Base-by-base conservation (phyloP, 2,113 vertebrate genomes). In the Spea bombifrons region DNA sequence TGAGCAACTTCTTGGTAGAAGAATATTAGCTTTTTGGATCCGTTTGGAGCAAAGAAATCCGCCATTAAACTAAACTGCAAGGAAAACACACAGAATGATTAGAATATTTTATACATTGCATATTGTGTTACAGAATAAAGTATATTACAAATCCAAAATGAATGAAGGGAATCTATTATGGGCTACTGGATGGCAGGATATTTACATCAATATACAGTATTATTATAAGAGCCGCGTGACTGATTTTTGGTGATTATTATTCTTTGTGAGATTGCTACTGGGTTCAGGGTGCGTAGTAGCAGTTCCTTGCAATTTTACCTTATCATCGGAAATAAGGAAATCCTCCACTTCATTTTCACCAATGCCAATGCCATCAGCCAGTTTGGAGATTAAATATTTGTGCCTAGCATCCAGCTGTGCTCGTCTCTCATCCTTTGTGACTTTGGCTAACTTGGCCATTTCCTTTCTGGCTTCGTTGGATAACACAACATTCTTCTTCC, bases 1-100 rank as follows among this genome's bases (percentile, higher is more conserved):
- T 86, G 83, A 10, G 75, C 84, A 13, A 84, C n/a, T 45, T 84
- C 86, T 88, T 94, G 93, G 81, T 88, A 91, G 88, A 93, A 94
- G 88, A 94, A 94, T 44, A 94, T 83, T 65, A 94, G 84, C 78
- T 89, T 91, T 83, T 89, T 94, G 69, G 89, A 89, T 83, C 94
- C 92, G 50, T 82, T 85, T 8, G 86, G 69, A 52, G 87, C 86
- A 84, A 95, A 93, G 85, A 95, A 94, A 30, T 92, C 89, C 8
- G 92, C 86, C 52, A 92, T 87, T 73, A 92, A 83, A 17, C 73
- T 74, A 86, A 94, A 94, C 92, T 94, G 73, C 81, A 84, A 71
- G 6, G 66, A 75, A 71, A 83, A 63, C 57, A 52, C 6, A 52
- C 50, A 52, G 50, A 52, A 52, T 10, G 9, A 59, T 30, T 30